Conservation (phyloP, 2,113 vertebrate species). For the Cnemophilus loriae region DNA sequence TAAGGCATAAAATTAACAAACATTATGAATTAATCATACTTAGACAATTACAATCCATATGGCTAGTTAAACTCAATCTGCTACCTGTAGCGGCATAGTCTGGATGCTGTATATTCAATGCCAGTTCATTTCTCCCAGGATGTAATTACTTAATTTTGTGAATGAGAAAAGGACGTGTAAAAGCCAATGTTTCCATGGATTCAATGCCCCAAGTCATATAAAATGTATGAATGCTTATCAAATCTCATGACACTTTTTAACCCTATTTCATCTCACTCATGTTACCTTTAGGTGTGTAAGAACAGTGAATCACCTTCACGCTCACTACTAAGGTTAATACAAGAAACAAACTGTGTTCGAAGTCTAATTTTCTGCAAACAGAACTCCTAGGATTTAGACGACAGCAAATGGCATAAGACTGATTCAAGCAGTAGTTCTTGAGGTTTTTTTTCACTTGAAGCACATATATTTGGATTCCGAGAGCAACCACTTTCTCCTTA, state of each 20-base stretch:
- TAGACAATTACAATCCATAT: conserved; percentile 95
- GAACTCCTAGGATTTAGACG: neutral
- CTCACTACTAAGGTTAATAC: neutral
- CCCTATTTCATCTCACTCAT: neutral
- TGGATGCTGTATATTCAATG: conserved; percentile 45
- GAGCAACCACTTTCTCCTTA: neutral
- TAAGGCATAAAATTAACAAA: conserved; percentile 95
- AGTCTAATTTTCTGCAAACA: neutral
- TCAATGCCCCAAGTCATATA: conserved; percentile 27
- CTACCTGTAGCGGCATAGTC: conserved; percentile 73
- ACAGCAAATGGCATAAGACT: neutral
- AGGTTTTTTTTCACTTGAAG: neutral
- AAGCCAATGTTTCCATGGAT: conserved; percentile 48
- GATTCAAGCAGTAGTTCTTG: neutral
- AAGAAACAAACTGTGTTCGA: neutral
- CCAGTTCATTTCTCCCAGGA: conserved; percentile 38
- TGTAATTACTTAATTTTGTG: conserved; percentile 70
- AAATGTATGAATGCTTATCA: neutral
- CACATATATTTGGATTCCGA: neutral
- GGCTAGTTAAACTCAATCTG: conserved; percentile 99
- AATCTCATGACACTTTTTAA: neutral
- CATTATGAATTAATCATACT: conserved; percentile 93
- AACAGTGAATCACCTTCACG: neutral
- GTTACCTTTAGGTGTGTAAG: neutral
- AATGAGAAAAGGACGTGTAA: conserved; percentile 69